Evolutionary conservation across 2,113 vertebrate genomes (phyloP).

Genomic region (Blennius ocellaris): DNA sequence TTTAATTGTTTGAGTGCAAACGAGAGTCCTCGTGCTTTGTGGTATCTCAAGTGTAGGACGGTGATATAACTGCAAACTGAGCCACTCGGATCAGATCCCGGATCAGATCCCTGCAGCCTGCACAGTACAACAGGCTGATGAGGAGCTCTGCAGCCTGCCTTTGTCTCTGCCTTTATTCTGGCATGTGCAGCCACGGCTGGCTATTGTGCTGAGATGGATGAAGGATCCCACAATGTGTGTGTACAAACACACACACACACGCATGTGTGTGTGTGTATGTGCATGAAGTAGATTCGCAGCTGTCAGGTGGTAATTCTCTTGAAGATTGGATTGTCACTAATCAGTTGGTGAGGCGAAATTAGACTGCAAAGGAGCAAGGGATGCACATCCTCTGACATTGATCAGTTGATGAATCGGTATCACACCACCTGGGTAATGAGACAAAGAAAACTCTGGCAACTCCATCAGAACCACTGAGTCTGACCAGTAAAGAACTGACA

Average conservation of each 20-base stretch:
- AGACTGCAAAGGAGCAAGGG: conserved; percentile 6
- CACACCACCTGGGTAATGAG: conserved; percentile 9
- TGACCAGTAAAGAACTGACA: conserved; percentile 15
- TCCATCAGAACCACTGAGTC: not conserved
- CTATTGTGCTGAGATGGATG: conserved; percentile 34
- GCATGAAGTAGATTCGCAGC: conserved; percentile 10
- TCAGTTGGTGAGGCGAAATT: conserved; percentile 23
- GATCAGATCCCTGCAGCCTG: conserved; percentile 27
- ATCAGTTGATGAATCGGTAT: conserved; percentile 31
- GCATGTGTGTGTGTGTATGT: not conserved
- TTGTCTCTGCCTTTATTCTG: conserved; percentile 40
- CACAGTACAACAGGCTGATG: conserved; percentile 41
- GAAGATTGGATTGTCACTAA: conserved; percentile 30
- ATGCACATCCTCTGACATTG: conserved; percentile 24
- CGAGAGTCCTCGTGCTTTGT: conserved; percentile 38
- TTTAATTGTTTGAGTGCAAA: conserved; percentile 71
- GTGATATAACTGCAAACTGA: conserved; percentile 46
- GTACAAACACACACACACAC: no score
- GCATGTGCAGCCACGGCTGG: conserved; percentile 12
- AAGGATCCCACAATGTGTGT: conserved; percentile 36
- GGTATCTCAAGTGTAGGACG: conserved; percentile 41
- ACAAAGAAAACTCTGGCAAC: conserved; percentile 4
- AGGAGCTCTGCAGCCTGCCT: conserved; percentile 50
- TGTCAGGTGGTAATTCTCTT: conserved; percentile 21
- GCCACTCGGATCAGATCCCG: conserved; percentile 18